A percentile compares a stretch with the other conserved stretches of the same genome.
phyloP scores from a whole-genome alignment of 1,140 invertebrate species.

The Cydia splendana region DNA sequence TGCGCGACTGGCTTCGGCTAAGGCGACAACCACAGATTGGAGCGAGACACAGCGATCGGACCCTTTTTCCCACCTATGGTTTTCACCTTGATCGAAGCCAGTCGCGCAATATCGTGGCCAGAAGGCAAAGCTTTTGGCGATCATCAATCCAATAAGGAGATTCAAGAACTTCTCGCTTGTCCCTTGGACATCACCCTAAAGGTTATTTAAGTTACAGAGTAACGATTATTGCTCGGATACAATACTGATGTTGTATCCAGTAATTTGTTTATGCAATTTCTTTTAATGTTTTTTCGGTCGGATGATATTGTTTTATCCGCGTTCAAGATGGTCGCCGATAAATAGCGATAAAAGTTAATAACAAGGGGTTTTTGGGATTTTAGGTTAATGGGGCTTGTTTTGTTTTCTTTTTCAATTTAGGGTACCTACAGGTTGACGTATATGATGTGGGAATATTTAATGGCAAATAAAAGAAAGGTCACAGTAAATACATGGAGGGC shows the following conservation, averaged over 20 bases:
- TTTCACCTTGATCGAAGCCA: too few species aligned
- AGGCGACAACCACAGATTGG: too few species aligned
- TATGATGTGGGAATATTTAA: too few species aligned
- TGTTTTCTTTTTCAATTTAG: too few species aligned
- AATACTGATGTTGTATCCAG: conserved; percentile 31
- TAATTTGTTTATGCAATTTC: conserved; percentile 30
- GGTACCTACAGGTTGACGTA: too few species aligned
- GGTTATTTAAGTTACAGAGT: conserved; percentile 30
- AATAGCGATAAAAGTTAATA: conserved; percentile 20
- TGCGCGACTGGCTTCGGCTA: too few species aligned
- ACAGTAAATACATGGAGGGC: too few species aligned
- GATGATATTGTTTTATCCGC: conserved; percentile 20
- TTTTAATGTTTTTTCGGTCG: conserved; percentile 32
- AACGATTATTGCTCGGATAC: conserved; percentile 32
- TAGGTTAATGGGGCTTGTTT: background rate
- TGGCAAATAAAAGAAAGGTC: too few species aligned
- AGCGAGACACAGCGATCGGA: too few species aligned
- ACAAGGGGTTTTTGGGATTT: background rate
- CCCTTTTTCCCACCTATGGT: too few species aligned
- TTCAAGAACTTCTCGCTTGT: background rate
- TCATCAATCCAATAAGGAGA: too few species aligned
- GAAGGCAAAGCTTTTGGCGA: background rate
- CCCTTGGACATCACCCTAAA: background rate
- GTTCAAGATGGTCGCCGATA: conserved; percentile 17
- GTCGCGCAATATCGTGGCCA: too few species aligned